phyloP scores from a whole-genome alignment of 2,888 invertebrate genomes.

The Belgica antarctica region DNA sequence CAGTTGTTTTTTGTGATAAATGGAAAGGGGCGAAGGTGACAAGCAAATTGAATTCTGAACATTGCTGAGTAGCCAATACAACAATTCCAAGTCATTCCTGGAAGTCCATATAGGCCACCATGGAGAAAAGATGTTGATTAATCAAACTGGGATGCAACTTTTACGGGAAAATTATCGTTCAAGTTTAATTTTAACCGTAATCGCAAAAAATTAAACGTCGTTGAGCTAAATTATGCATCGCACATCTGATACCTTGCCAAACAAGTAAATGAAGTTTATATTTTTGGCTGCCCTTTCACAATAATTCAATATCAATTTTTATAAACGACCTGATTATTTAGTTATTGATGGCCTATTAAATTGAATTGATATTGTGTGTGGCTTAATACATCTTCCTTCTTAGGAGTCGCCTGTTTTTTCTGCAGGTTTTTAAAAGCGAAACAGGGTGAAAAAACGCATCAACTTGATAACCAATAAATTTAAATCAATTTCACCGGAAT shows the following conservation, averaged over 20 bases:
- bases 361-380: conserved; percentile 16
- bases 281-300: no score
- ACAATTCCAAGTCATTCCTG: no score
- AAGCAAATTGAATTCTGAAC: no score
- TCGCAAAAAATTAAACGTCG: not conserved
- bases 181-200: not conserved
- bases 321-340: conserved; percentile 25
- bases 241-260: not conserved
- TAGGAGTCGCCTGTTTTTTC: not conserved
- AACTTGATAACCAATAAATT: conserved; percentile 24
- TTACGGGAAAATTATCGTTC: no score
- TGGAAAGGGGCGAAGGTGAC: no score
- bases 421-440: not conserved
- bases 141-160: no score
- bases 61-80: no score
- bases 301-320: conserved; percentile 10
- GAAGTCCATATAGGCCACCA: no score
- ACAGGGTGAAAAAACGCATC: not conserved
- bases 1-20: no score
- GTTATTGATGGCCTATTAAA: conserved; percentile 15
- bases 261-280: no score
- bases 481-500: conserved; percentile 10
- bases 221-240: conserved; percentile 6
- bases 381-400: not conserved
- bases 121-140: no score